phyloP scores from a whole-genome alignment of 53 echinoderm and acorn worm species.

The Astropecten irregularis region DNA sequence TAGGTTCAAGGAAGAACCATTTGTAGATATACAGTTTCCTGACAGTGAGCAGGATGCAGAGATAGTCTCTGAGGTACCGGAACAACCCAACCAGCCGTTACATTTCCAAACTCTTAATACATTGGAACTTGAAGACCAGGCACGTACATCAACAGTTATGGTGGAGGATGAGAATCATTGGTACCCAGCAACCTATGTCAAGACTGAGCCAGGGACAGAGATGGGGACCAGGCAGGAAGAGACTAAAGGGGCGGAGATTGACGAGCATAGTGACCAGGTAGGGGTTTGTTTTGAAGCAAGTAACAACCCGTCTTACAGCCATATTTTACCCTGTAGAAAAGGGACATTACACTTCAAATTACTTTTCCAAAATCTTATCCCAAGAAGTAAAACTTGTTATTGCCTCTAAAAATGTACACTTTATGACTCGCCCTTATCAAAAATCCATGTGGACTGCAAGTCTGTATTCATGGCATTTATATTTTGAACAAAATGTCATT shows the following conservation, averaged over 20 bases:
- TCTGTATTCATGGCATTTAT: no score
- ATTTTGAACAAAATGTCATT: no score
- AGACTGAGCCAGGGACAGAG: constrained; percentile 51
- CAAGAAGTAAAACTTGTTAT: not conserved
- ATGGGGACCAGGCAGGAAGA: constrained; percentile 15
- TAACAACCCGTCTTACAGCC: not conserved
- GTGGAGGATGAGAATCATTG: constrained; percentile 28
- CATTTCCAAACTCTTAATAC: constrained; percentile 30
- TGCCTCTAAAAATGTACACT: not conserved
- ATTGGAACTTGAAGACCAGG: constrained; percentile 57
- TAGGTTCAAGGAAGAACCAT: constrained; percentile 65
- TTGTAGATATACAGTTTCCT: constrained; percentile 67
- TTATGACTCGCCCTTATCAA: not conserved
- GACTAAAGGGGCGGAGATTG: not conserved
- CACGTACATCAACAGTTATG: constrained; percentile 29
- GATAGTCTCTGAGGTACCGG: constrained; percentile 1
- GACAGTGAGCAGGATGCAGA: constrained; percentile 51
- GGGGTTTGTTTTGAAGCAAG: not conserved
- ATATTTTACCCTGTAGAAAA: not conserved
- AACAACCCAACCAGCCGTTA: constrained; percentile 32
- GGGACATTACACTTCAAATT: not conserved
- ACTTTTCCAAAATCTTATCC: not conserved
- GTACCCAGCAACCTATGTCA: constrained; percentile 36
- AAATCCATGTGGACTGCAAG: not conserved
- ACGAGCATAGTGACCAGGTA: constrained; percentile 32